Percentiles rank a stretch among this genome's conserved stretches.
These are phyloP conservation scores for Mormyrops attenuatus DNA, from an alignment of 2,797 vertebrate species.

Conservation along the genomic window DNA sequence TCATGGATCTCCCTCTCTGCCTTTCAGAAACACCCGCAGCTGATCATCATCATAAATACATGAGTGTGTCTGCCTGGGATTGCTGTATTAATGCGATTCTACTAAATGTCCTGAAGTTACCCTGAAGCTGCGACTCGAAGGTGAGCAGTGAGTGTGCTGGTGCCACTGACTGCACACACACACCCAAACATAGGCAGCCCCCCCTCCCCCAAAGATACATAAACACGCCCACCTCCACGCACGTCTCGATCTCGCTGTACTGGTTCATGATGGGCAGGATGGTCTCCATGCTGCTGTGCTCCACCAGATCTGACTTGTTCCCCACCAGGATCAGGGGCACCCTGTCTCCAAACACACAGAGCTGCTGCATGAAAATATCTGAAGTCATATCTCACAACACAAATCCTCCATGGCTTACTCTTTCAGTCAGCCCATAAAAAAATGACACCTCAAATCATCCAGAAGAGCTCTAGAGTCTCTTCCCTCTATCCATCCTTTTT, in stretches of 20 bases:
- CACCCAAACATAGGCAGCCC: neutral
- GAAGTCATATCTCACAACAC: neutral
- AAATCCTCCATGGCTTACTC: neutral
- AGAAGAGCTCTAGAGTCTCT: neutral
- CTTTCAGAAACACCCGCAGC: neutral
- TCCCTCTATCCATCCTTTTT: neutral
- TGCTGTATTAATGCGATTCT: neutral
- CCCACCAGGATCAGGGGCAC: constrained; percentile 93
- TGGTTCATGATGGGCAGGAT: constrained; percentile 96
- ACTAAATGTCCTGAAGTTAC: neutral
- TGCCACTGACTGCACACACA: neutral
- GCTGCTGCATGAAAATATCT: neutral
- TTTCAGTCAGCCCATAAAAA: neutral
- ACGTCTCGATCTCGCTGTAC: constrained; percentile 92
- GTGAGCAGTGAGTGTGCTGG: neutral
- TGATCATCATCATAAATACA: neutral
- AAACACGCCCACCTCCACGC: constrained; percentile 80
- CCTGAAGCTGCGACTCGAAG: neutral
- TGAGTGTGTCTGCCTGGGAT: neutral
- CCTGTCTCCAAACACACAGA: constrained; percentile 51
- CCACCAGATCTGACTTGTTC: constrained; percentile 93
- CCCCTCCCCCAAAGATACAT: neutral
- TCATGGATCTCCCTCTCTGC: neutral
- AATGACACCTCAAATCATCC: neutral
- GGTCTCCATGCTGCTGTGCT: constrained; percentile 95